Conservation (phyloP, 2,113 vertebrate genomes). For the Scomber scombrus region DNA sequence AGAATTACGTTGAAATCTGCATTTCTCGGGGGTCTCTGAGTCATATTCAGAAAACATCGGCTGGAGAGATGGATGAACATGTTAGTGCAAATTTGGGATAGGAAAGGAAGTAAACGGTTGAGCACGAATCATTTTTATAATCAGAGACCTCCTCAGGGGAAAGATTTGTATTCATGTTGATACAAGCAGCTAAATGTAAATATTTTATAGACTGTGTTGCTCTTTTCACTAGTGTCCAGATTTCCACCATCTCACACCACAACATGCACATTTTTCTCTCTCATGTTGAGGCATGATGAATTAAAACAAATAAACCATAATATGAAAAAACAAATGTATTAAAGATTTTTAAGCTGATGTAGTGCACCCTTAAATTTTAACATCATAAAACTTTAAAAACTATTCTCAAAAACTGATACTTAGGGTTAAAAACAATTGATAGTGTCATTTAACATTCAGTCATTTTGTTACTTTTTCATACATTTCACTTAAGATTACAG, state of each 20-base stretch:
- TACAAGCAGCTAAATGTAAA: neutral
- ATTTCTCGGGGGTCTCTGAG: too few species aligned
- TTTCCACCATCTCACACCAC: too few species aligned
- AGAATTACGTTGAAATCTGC: conserved; percentile 27
- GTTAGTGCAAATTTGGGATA: neutral
- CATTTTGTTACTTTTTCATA: neutral
- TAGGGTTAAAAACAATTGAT: neutral
- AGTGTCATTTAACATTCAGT: neutral
- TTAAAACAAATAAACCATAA: neutral
- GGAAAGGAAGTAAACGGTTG: neutral
- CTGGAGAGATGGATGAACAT: conserved; percentile 8
- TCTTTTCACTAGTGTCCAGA: neutral
- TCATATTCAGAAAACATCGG: neutral
- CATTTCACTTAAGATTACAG: neutral
- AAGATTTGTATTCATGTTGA: neutral
- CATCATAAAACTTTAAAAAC: neutral
- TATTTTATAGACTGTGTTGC: neutral
- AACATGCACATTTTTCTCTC: too few species aligned
- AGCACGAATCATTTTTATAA: neutral
- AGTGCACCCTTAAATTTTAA: neutral
- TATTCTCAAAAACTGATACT: neutral
- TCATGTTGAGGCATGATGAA: neutral
- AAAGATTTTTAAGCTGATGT: too few species aligned
- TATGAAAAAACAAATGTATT: too few species aligned
- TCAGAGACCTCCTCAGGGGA: neutral